These are phyloP conservation scores for Passerina amoena DNA, from an alignment of 2,113 vertebrate species.

Conservation along the genomic window DNA sequence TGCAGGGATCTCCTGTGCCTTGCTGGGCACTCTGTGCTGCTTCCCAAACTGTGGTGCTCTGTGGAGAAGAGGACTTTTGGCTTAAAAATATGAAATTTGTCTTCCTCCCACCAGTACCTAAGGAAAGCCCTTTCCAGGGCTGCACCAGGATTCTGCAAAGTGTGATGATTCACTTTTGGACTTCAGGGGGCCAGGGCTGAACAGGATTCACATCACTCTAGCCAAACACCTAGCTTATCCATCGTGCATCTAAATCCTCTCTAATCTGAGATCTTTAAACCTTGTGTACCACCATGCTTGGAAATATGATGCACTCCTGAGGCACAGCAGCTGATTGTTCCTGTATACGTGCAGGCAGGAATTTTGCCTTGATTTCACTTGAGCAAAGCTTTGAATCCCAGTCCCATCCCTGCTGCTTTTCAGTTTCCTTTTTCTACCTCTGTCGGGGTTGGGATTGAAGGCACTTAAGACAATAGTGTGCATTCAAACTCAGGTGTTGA, in stretches of 20 bases:
- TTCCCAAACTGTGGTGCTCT: background rate
- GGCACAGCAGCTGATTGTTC: background rate
- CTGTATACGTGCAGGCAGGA: background rate
- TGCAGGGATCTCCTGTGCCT: background rate
- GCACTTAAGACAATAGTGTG: too few species aligned
- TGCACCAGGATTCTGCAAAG: background rate
- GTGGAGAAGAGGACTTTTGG: background rate
- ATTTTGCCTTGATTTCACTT: background rate
- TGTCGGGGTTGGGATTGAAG: too few species aligned
- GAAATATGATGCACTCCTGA: background rate
- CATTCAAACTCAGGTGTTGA: too few species aligned
- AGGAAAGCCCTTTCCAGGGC: background rate
- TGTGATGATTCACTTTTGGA: rapidly evolving
- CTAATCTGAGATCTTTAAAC: background rate
- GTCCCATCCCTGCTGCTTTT: background rate
- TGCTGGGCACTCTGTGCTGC: rapidly evolving
- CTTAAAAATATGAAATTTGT: background rate
- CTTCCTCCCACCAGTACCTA: background rate
- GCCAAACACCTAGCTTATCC: background rate
- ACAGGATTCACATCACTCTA: background rate
- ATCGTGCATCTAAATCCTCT: background rate
- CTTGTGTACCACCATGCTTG: background rate
- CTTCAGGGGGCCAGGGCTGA: background rate
- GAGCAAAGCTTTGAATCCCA: background rate
- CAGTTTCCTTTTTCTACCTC: too few species aligned